Evolutionary conservation across 1,140 invertebrate genomes (phyloP).

Genomic region (Trichomalopsis sarcophagae): DNA sequence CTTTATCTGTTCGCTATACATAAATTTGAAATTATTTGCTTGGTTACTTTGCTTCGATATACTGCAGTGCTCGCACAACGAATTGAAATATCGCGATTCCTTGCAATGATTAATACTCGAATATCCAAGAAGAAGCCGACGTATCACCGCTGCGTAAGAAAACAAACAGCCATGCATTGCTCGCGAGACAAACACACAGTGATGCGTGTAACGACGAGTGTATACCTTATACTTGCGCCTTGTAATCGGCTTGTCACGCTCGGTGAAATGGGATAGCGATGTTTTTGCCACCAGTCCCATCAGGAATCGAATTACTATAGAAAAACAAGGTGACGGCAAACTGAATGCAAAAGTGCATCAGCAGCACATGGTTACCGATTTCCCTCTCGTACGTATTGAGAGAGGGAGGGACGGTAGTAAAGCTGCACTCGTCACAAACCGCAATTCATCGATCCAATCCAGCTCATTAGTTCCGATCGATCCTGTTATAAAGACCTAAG

Average conservation of each 20-base stretch:
- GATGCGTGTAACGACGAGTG: not conserved
- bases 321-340: not conserved
- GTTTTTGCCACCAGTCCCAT: slow-evolving; percentile 18
- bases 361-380: slow-evolving; percentile 5
- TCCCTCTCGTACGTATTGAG: not conserved
- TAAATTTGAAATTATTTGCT: too few relatives aligned
- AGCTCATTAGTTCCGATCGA: slow-evolving; percentile 5
- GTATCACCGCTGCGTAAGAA: too few relatives aligned
- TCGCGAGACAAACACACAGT: too few relatives aligned
- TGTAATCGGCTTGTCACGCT: slow-evolving; percentile 14
- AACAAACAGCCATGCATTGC: too few relatives aligned
- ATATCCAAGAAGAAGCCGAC: too few relatives aligned
- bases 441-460: slow-evolving; percentile 41
- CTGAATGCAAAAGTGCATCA: slow-evolving; percentile 8
- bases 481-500: slow-evolving; percentile 38
- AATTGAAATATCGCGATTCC: too few relatives aligned
- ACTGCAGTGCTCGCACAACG: too few relatives aligned
- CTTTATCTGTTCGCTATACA: too few relatives aligned
- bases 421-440: slow-evolving; percentile 5
- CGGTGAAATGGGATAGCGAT: slow-evolving; percentile 1
- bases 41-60: too few relatives aligned
- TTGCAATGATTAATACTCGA: too few relatives aligned
- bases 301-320: not conserved
- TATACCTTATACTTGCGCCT: not conserved
- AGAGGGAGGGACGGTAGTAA: not conserved